Conservation (phyloP, 2,113 vertebrate genomes). For the zebrafish (Danio rerio) region DNA sequence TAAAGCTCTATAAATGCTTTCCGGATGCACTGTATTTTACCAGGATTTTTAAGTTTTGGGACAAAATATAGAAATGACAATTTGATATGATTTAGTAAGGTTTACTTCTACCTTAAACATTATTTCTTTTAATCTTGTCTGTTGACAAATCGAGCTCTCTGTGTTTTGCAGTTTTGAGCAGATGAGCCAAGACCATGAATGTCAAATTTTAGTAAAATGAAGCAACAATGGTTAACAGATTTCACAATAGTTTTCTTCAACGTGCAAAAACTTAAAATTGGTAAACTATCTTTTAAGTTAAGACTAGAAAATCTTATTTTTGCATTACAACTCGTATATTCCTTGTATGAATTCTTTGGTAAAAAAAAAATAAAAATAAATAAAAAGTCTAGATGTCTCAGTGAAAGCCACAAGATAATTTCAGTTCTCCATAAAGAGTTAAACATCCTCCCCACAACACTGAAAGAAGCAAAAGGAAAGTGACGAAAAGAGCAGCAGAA, state of each 20-base stretch:
- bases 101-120: no score
- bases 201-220: background rate
- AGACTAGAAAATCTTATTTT: background rate
- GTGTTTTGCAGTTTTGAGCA: background rate
- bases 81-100: no score
- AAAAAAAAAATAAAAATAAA: no score
- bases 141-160: background rate
- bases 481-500: background rate
- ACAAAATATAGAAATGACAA: no score
- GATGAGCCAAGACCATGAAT: background rate
- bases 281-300: background rate
- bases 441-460: background rate
- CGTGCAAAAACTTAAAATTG: no score
- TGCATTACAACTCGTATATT: background rate
- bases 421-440: constrained; percentile 15
- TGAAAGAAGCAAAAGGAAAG: background rate
- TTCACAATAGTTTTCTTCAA: background rate
- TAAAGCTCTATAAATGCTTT: no score
- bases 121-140: no score
- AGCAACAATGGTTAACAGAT: background rate
- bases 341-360: background rate
- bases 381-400: background rate
- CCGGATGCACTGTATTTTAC: no score
- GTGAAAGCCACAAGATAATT: background rate
- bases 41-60: no score